Conservation (phyloP, 1,140 invertebrate genomes). For the Habropoda laboriosa region DNA sequence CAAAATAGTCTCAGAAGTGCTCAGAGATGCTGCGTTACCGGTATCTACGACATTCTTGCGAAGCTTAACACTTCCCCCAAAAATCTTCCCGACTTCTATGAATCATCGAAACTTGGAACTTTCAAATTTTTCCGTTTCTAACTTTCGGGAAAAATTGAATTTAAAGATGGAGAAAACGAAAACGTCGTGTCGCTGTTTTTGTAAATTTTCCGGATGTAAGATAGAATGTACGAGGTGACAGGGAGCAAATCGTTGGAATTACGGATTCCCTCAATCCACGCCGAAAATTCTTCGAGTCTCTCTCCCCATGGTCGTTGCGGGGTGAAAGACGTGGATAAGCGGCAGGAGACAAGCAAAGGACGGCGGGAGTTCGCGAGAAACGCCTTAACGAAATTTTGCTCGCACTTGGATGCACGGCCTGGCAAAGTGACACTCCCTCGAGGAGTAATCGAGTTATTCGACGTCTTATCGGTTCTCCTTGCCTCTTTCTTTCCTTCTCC, state of each 20-base stretch:
- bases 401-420: slow-evolving; percentile 67
- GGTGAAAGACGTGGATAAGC: slow-evolving; percentile 47
- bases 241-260: neutral
- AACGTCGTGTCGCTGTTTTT: too few relatives aligned
- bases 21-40: neutral
- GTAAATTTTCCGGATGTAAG: too few relatives aligned
- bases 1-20: too few relatives aligned
- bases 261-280: neutral
- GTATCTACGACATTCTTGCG: neutral
- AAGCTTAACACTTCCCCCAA: neutral
- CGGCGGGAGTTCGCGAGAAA: slow-evolving; percentile 44
- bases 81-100: too few relatives aligned
- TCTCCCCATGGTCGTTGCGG: neutral
- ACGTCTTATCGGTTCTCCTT: slow-evolving; percentile 67
- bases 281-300: slow-evolving; percentile 24
- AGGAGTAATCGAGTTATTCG: slow-evolving; percentile 77
- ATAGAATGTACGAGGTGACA: too few relatives aligned
- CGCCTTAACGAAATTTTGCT: slow-evolving; percentile 73
- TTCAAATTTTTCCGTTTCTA: neutral
- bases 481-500: neutral
- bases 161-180: too few relatives aligned
- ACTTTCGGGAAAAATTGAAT: neutral
- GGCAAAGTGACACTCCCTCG: slow-evolving; percentile 76
- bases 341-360: slow-evolving; percentile 28
- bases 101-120: too few relatives aligned